Evolutionary conservation across 37 sponge, comb jelly and placozoan genomes (phyloP).

Genomic region (Dysidea cf. avara): DNA sequence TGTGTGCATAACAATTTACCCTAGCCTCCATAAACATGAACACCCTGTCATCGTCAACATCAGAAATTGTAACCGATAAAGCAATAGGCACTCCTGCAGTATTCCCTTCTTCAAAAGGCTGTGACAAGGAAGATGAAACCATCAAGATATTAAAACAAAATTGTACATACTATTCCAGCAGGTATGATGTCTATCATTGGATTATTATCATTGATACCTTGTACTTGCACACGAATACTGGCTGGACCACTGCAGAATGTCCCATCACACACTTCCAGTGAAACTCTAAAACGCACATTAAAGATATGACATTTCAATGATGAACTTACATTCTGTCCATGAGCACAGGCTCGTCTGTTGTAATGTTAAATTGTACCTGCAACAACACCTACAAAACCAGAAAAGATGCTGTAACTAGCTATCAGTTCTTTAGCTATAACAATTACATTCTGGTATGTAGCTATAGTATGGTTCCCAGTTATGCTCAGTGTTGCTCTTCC

Average conservation of each 20-base stretch:
- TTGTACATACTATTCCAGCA: not conserved
- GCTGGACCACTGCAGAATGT: constrained; percentile 35
- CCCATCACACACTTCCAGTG: constrained; percentile 57
- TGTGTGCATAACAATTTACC: too few relatives aligned
- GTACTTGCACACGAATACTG: constrained; percentile 32
- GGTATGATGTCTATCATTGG: constrained; percentile 19
- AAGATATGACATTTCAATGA: not conserved
- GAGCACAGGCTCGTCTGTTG: constrained; percentile 37
- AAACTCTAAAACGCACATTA: constrained; percentile 7
- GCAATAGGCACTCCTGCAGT: not conserved
- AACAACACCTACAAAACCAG: constrained; percentile 24
- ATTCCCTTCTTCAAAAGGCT: not conserved
- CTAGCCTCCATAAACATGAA: too few relatives aligned
- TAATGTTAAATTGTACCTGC: constrained; percentile 30
- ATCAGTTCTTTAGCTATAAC: not conserved
- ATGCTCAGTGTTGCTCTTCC: too few relatives aligned
- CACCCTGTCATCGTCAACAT: too few relatives aligned
- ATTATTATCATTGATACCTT: constrained; percentile 44
- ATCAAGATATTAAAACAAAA: not conserved
- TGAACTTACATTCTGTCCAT: constrained; percentile 8
- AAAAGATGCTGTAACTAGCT: not conserved
- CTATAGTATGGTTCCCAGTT: too few relatives aligned
- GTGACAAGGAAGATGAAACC: not conserved
- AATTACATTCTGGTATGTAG: constrained; percentile 31
- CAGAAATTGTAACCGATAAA: not conserved